Evolutionary conservation across 1,140 invertebrate species (phyloP).

Genomic region (Lepidostoma basale): DNA sequence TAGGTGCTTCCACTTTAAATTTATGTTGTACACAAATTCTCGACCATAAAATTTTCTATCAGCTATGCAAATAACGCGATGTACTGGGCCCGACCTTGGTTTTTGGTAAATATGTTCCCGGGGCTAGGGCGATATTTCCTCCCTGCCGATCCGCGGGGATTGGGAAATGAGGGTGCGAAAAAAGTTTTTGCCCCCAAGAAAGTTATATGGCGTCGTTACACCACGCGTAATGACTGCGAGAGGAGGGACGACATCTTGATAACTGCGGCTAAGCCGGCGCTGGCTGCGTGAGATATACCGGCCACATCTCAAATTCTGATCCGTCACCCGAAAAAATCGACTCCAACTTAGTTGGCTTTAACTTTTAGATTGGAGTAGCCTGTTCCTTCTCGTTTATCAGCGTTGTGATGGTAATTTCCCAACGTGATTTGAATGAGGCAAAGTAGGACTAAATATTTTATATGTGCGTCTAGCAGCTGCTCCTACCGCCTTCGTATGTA

Average conservation of each 20-base stretch:
- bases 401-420: neutral
- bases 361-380: neutral
- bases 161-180: conserved; percentile 41
- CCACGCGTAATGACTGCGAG: conserved; percentile 39
- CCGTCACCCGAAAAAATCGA: conserved; percentile 11
- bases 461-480: too few species aligned
- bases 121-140: neutral
- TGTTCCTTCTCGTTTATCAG: neutral
- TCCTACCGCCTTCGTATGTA: too few species aligned
- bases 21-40: too few species aligned
- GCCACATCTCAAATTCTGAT: conserved; percentile 16
- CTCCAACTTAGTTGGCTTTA: conserved; percentile 1
- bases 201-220: conserved; percentile 46
- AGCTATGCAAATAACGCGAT: neutral
- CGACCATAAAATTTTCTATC: neutral
- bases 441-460: too few species aligned
- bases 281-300: conserved; percentile 7
- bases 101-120: neutral
- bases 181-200: conserved; percentile 43
- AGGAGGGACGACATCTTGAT: conserved; percentile 42
- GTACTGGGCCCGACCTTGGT: neutral
- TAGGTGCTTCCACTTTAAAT: too few species aligned
- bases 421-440: neutral
- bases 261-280: conserved; percentile 9
- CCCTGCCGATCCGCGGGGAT: neutral